These are phyloP conservation scores for Danaus chrysippus DNA, from an alignment of 2,888 invertebrate genomes.

Conservation along the genomic window DNA sequence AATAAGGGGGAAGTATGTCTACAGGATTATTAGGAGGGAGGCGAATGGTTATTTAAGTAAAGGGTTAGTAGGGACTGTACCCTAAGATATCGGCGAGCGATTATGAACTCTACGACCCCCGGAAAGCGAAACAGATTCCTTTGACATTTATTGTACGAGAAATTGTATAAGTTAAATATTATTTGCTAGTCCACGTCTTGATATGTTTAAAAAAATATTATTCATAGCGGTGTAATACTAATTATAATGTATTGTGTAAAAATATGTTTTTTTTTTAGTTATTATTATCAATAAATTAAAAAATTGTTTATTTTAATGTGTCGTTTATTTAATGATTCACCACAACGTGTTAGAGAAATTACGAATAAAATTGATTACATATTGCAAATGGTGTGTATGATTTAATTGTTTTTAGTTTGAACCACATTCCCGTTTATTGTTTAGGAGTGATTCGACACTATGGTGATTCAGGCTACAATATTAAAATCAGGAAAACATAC, in stretches of 20 bases:
- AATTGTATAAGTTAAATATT: constrained; percentile 66
- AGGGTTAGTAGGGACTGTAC: neutral
- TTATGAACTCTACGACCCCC: constrained; percentile 17
- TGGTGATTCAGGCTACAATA: too few relatives aligned
- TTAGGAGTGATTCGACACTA: too few relatives aligned
- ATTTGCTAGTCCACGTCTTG: constrained; percentile 77
- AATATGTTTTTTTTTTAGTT: constrained; percentile 71
- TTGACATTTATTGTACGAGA: constrained; percentile 31
- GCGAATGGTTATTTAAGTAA: neutral
- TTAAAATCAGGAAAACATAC: too few relatives aligned
- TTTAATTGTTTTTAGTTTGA: too few relatives aligned
- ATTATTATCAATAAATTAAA: constrained; percentile 77
- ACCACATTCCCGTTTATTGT: too few relatives aligned
- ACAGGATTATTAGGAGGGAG: neutral
- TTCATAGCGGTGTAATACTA: constrained; percentile 78
- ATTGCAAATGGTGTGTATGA: constrained; percentile 7
- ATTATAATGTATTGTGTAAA: constrained; percentile 77
- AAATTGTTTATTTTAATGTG: constrained; percentile 75
- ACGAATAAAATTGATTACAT: neutral
- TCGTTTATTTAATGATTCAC: constrained; percentile 23
- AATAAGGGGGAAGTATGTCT: constrained; percentile 23
- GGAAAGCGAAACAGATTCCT: constrained; percentile 21
- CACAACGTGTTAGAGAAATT: neutral
- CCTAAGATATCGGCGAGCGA: neutral
- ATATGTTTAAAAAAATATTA: constrained; percentile 74